phyloP scores from a whole-genome alignment of 2,888 invertebrate genomes.

The Synergus gifuensis region DNA sequence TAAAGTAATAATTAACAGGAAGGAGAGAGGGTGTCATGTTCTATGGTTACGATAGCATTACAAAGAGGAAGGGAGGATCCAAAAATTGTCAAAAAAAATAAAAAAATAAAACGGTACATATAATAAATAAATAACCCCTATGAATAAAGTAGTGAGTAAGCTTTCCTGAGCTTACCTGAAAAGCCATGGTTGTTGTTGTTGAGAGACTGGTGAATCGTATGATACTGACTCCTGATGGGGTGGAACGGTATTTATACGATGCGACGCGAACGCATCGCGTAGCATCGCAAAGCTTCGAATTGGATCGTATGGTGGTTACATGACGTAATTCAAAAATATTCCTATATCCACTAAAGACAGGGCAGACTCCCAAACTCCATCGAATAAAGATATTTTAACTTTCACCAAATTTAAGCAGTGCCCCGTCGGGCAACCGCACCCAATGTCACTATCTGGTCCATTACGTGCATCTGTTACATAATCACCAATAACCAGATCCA shows the following conservation, averaged over 20 bases:
- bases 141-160: not conserved
- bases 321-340: constrained; percentile 51
- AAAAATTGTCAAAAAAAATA: too few relatives aligned
- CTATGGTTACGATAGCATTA: too few relatives aligned
- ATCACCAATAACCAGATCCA: not conserved
- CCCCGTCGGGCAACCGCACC: constrained; percentile 63
- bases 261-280: constrained; percentile 44
- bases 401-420: constrained; percentile 63
- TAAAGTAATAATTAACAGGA: too few relatives aligned
- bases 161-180: constrained; percentile 50
- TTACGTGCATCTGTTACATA: constrained; percentile 53
- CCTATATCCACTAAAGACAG: constrained; percentile 12
- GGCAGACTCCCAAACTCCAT: constrained; percentile 18
- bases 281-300: constrained; percentile 47
- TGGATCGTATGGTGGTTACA: constrained; percentile 52
- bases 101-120: too few relatives aligned
- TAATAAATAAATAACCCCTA: not conserved
- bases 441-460: constrained; percentile 64
- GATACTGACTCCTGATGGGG: constrained; percentile 62
- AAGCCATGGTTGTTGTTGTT: constrained; percentile 55
- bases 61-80: too few relatives aligned
- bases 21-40: too few relatives aligned
- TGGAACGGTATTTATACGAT: constrained; percentile 64
- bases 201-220: constrained; percentile 59
- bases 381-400: constrained; percentile 52